Evolutionary conservation across 2,888 invertebrate species (phyloP).

Genomic region (Trimorus sp.): DNA sequence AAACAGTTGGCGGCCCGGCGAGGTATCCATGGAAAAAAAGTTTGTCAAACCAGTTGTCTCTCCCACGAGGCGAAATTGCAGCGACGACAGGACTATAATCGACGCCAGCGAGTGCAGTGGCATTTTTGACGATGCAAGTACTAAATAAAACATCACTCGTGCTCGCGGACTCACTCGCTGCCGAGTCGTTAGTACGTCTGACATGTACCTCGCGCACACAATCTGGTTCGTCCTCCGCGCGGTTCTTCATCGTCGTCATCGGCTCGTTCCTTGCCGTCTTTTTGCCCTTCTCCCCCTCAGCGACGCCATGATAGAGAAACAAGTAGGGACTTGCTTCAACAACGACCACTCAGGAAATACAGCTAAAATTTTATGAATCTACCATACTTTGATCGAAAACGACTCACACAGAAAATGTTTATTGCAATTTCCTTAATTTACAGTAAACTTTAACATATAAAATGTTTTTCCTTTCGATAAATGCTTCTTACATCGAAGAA

Average conservation of each 20-base stretch:
- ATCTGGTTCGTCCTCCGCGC: slow-evolving; percentile 73
- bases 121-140: slow-evolving; percentile 52
- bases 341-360: too few species aligned
- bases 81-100: slow-evolving; percentile 52
- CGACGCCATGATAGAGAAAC: slow-evolving; percentile 8
- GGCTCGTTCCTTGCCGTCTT: slow-evolving; percentile 29
- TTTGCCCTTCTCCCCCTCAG: slow-evolving; percentile 40
- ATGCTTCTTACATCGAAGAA: too few species aligned
- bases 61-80: slow-evolving; percentile 46
- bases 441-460: too few species aligned
- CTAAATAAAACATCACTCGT: slow-evolving; percentile 80
- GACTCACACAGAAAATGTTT: too few species aligned
- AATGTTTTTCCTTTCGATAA: too few species aligned
- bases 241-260: slow-evolving; percentile 61
- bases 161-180: slow-evolving; percentile 62
- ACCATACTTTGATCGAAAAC: too few species aligned
- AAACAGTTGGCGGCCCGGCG: not conserved
- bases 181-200: slow-evolving; percentile 78
- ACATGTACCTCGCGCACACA: slow-evolving; percentile 77
- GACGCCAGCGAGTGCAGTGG: slow-evolving; percentile 42
- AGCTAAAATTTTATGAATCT: too few species aligned
- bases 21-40: slow-evolving; percentile 15
- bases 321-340: too few species aligned
- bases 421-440: too few species aligned
- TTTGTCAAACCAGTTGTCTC: slow-evolving; percentile 44